These are phyloP conservation scores for Esox niger DNA, from an alignment of 2,113 vertebrate genomes.

Conservation along the genomic window DNA sequence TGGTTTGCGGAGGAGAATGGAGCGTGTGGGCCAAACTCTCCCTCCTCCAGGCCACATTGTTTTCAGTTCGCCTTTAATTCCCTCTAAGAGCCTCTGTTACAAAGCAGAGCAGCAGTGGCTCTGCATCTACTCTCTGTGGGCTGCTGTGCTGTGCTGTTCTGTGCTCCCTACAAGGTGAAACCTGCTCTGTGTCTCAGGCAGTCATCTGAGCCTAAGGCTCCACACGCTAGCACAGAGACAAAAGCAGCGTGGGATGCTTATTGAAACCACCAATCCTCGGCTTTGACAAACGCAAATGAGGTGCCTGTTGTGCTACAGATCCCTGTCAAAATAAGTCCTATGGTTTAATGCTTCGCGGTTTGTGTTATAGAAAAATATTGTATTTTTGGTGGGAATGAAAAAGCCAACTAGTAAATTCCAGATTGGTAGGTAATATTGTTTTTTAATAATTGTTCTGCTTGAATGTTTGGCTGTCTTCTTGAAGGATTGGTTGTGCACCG, in stretches of 20 bases:
- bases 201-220: conserved; percentile 48
- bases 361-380: too few relatives aligned
- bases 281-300: conserved; percentile 23
- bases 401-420: neutral
- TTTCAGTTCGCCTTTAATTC: conserved; percentile 59
- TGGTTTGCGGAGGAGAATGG: conserved; percentile 55
- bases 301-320: neutral
- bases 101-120: conserved; percentile 38
- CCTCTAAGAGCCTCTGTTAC: conserved; percentile 49
- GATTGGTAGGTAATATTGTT: neutral
- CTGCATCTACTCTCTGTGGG: conserved; percentile 41
- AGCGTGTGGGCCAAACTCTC: conserved; percentile 40
- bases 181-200: conserved; percentile 34
- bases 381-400: neutral
- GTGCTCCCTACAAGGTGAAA: conserved; percentile 53
- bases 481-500: conserved; percentile 36
- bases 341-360: too few relatives aligned
- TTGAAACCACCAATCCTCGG: conserved; percentile 34
- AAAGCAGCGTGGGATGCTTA: conserved; percentile 24
- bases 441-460: conserved; percentile 36
- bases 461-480: conserved; percentile 8
- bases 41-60: conserved; percentile 63
- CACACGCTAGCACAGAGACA: conserved; percentile 31
- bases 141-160: conserved; percentile 20
- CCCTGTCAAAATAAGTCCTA: too few relatives aligned